Evolutionary conservation across 2,888 invertebrate species (phyloP), one percentile per base, ranked within the genome.

Genomic region (Cheilosia soror): DNA sequence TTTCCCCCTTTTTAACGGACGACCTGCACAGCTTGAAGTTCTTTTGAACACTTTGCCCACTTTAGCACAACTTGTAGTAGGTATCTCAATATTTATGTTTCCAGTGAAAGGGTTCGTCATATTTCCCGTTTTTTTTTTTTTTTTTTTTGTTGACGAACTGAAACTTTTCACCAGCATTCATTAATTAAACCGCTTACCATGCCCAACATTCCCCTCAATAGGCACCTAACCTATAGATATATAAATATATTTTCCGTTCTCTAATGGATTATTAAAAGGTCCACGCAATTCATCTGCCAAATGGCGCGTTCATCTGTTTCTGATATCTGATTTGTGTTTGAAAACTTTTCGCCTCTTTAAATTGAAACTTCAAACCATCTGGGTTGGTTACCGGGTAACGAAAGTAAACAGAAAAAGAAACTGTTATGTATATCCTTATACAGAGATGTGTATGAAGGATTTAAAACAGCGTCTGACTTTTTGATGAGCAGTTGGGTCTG

Each of bases 191-290:
- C 29, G 27, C 25, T 29, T 13, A 51, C 27, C 27, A 51, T 27
- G 13, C 5, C 9, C 27, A 9, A 4, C 51, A n/a, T 51, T 5
- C 27, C 0, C 11, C 49, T 4, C 5, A 20, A 20, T 20, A 20
- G 5, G 5, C n/a, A 15, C 51, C 27, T 13, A 5, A n/a, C n/a
- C n/a, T 27, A 25, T 11, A 51, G 29, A 27, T 25, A 4, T 13
- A 4, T 2, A 11, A 27, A 9, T 27, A 9, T 5, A 51, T 51
- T 51, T 25, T 27, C 25, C 55, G 13, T 5, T 13, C 55, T 33
- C n/a, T 57, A 57, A 57, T 31, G 57, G 57, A 57, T 33, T 57
- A 33, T 57, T 57, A 57, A 31, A 57, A 33, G 33, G 57, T 13
- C 15, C 7, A 31, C 9, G 31, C 57, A 55, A 15, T 55, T 33